These are phyloP conservation scores for Pogonognathellus flavescens DNA, from an alignment of 1,140 invertebrate species.

Conservation along the genomic window DNA sequence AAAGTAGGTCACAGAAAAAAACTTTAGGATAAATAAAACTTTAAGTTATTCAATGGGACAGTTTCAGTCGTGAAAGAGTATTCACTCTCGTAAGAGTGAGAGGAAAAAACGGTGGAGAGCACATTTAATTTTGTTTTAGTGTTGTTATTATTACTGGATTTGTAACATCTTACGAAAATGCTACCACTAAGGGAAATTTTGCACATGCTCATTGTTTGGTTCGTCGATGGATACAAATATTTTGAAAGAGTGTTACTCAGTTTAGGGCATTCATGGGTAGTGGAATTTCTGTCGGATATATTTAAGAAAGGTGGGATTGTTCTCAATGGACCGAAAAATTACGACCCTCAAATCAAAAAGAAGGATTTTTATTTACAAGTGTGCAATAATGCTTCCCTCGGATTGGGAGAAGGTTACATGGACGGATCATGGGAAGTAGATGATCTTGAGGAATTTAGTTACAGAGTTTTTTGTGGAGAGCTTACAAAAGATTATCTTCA, in stretches of 20 bases:
- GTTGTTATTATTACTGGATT: too few species aligned
- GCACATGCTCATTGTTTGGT: slow-evolving; percentile 20
- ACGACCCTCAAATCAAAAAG: slow-evolving; percentile 57
- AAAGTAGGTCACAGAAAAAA: slow-evolving; percentile 37
- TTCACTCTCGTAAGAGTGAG: background rate
- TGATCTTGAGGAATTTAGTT: slow-evolving; percentile 58
- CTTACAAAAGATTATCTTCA: slow-evolving; percentile 52
- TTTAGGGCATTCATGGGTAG: background rate
- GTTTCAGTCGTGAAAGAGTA: slow-evolving; percentile 13
- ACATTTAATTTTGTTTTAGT: background rate
- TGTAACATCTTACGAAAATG: background rate
- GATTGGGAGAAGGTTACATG: slow-evolving; percentile 64
- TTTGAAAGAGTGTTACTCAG: slow-evolving; percentile 14
- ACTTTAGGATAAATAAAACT: slow-evolving; percentile 9
- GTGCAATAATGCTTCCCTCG: slow-evolving; percentile 53
- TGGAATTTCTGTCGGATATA: slow-evolving; percentile 1
- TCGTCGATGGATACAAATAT: slow-evolving; percentile 17
- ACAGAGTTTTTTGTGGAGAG: slow-evolving; percentile 56
- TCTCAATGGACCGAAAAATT: slow-evolving; percentile 23
- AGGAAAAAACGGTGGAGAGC: too few species aligned
- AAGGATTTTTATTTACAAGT: slow-evolving; percentile 62
- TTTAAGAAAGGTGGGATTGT: background rate
- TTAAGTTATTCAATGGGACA: slow-evolving; percentile 6
- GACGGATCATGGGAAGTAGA: slow-evolving; percentile 56
- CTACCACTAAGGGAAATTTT: background rate